Evolutionary conservation across 2,888 invertebrate species (phyloP).

Genomic region (Clivina fossor): DNA sequence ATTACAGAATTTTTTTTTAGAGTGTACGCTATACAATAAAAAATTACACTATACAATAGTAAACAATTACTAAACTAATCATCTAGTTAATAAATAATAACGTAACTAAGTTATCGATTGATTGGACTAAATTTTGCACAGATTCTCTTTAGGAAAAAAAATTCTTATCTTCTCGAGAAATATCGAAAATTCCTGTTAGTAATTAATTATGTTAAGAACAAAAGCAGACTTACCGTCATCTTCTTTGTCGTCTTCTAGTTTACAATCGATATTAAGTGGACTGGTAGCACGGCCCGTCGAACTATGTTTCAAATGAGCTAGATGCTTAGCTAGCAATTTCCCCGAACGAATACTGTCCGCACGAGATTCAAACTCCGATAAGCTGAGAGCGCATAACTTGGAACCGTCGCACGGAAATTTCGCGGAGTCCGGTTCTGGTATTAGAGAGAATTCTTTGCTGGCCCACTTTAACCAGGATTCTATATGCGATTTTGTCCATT

Average conservation of each 20-base stretch:
- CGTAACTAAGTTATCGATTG: too few relatives aligned
- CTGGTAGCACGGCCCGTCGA: slow-evolving; percentile 63
- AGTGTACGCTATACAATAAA: too few relatives aligned
- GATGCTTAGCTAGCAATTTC: slow-evolving; percentile 61
- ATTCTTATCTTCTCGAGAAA: too few relatives aligned
- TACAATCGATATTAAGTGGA: slow-evolving; percentile 58
- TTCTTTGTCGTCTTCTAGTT: slow-evolving; percentile 47
- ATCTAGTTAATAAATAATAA: too few relatives aligned
- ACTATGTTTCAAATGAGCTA: slow-evolving; percentile 61
- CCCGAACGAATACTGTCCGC: slow-evolving; percentile 56
- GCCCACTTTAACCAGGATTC: slow-evolving; percentile 66
- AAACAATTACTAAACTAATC: too few relatives aligned
- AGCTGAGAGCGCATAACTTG: slow-evolving; percentile 62
- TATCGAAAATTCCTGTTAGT: too few relatives aligned
- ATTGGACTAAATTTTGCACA: too few relatives aligned
- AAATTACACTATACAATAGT: too few relatives aligned
- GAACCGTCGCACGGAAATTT: slow-evolving; percentile 61
- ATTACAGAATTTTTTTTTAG: too few relatives aligned
- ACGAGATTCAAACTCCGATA: slow-evolving; percentile 63
- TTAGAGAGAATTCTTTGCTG: slow-evolving; percentile 60
- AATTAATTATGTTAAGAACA: too few relatives aligned
- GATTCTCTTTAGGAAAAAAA: too few relatives aligned
- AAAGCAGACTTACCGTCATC: slow-evolving; percentile 39
- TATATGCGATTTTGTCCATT: slow-evolving; percentile 63
- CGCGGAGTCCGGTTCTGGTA: slow-evolving; percentile 56